Percentiles rank a stretch among this genome's conserved stretches.
phyloP scores from a whole-genome alignment of 2,888 invertebrate species.

The Sipha maydis region DNA sequence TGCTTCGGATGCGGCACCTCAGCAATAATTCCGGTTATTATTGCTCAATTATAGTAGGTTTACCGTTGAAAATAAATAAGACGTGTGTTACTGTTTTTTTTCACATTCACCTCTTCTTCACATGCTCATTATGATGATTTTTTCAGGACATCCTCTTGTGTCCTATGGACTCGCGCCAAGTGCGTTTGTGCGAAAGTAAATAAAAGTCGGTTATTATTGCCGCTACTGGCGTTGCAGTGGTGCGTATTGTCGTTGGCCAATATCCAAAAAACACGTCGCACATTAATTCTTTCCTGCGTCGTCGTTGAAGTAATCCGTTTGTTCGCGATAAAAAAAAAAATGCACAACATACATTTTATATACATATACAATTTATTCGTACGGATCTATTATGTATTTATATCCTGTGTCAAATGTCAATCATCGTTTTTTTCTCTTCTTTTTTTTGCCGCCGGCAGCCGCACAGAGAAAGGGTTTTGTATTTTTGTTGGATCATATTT shows the following conservation, averaged over 20 bases:
- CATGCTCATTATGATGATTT: not conserved
- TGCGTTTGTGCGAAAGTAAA: constrained; percentile 40
- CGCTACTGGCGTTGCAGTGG: constrained; percentile 21
- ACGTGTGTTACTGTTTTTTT: not conserved
- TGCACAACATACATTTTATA: too few species aligned
- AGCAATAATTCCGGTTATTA: not conserved
- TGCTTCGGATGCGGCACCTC: not conserved
- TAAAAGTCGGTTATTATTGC: constrained; percentile 52
- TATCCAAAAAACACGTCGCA: constrained; percentile 38
- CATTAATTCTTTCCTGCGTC: not conserved
- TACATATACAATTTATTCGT: not conserved
- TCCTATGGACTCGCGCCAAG: constrained; percentile 38
- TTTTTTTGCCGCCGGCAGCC: too few species aligned
- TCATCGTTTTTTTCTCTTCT: not conserved
- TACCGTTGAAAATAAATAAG: not conserved
- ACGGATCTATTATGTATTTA: not conserved
- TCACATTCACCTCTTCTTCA: not conserved
- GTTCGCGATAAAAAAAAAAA: not conserved
- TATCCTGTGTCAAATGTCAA: constrained; percentile 20
- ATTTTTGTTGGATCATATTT: not conserved
- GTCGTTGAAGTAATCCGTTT: constrained; percentile 38
- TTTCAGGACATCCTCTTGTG: not conserved
- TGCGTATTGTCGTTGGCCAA: constrained; percentile 45
- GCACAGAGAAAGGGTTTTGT: not conserved
- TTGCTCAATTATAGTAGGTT: not conserved